A percentile compares a stretch with the other conserved stretches of the same genome.
phyloP scores from a whole-genome alignment of 2,113 vertebrate species.

The Dicerorhinus sumatrensis region DNA sequence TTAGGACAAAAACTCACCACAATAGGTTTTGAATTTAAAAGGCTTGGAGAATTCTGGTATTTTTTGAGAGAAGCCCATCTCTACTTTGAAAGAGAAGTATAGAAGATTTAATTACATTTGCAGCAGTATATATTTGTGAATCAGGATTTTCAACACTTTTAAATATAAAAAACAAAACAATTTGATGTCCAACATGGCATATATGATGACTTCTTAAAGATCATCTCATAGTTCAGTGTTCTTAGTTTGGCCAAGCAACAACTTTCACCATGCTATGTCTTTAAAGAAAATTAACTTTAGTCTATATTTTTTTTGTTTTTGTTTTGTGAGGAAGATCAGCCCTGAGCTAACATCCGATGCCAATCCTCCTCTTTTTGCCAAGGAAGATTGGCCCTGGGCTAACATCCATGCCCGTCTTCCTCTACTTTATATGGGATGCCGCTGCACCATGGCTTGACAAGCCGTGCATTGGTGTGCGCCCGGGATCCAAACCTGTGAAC shows the following conservation, averaged over 20 bases:
- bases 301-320: too few species aligned
- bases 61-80: not conserved
- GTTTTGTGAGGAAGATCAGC: too few species aligned
- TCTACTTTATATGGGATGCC: too few species aligned
- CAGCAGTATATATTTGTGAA: not conserved
- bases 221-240: not conserved
- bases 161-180: not conserved
- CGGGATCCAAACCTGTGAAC: too few species aligned
- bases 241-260: not conserved
- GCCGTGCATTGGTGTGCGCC: too few species aligned
- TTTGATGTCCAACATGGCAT: not conserved
- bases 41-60: not conserved
- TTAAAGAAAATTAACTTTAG: not conserved
- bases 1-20: not conserved
- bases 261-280: not conserved
- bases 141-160: conserved; percentile 4
- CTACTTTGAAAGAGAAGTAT: not conserved
- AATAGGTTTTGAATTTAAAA: not conserved
- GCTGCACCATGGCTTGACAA: too few species aligned
- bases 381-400: too few species aligned
- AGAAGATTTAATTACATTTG: conserved; percentile 7
- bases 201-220: not conserved
- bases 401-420: too few species aligned
- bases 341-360: too few species aligned
- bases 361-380: too few species aligned